Percentiles rank a stretch among this genome's conserved stretches.
Evolutionary conservation across 2,113 vertebrate species (phyloP).

Genomic region (Halichoerus grypus): DNA sequence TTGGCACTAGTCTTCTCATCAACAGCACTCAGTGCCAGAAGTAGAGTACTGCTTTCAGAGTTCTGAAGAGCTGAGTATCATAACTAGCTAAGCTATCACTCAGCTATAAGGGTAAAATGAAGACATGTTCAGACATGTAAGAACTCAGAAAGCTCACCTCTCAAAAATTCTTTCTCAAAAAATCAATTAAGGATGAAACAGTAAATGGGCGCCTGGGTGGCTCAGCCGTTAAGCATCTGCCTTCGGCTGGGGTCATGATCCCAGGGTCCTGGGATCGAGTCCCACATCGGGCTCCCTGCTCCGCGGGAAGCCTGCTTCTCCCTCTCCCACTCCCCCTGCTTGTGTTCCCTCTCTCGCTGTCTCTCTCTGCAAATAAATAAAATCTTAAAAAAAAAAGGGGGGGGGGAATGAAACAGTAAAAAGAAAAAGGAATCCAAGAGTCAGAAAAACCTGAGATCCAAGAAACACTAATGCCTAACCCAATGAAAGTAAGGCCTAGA

Average conservation of each 20-base stretch:
- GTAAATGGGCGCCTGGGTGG: neutral
- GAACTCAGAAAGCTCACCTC: neutral
- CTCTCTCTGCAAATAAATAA: too few species aligned
- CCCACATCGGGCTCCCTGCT: too few species aligned
- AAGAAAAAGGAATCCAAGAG: slow-evolving; percentile 5
- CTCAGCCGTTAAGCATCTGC: too few species aligned
- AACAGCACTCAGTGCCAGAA: neutral
- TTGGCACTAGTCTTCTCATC: neutral
- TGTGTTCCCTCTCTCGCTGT: too few species aligned
- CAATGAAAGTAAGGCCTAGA: neutral
- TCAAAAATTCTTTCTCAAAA: neutral
- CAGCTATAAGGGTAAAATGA: neutral
- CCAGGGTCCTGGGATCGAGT: too few species aligned
- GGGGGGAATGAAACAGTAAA: neutral
- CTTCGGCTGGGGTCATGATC: too few species aligned
- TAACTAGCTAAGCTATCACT: neutral
- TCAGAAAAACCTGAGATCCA: neutral
- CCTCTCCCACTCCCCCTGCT: too few species aligned
- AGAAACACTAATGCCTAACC: neutral
- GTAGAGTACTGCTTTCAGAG: neutral
- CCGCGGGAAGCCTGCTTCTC: too few species aligned
- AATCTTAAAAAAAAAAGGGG: too few species aligned
- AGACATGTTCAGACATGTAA: neutral
- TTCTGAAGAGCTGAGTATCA: neutral
- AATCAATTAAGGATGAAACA: neutral